These are phyloP conservation scores for Drosophila picticornis DNA, from an alignment of 2,888 invertebrate species.

Conservation along the genomic window DNA sequence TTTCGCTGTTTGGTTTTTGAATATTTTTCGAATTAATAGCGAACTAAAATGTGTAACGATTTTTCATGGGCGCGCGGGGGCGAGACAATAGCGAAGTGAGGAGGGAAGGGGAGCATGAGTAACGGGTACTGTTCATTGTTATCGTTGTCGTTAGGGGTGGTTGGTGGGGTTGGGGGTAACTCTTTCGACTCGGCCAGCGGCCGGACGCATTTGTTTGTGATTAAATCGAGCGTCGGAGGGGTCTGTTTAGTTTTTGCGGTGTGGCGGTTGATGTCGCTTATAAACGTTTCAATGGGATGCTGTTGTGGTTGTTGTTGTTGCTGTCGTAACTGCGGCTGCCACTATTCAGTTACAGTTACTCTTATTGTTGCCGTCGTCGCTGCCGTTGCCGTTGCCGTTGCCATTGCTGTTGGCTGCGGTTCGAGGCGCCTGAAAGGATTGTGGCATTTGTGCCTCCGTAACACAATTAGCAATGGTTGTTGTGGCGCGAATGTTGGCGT, in stretches of 20 bases:
- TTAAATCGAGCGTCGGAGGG: constrained; percentile 63
- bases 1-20: constrained; percentile 48
- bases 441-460: constrained; percentile 56
- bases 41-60: constrained; percentile 67
- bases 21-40: constrained; percentile 76
- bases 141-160: not conserved
- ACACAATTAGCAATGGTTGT: constrained; percentile 66
- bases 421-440: constrained; percentile 59
- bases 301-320: constrained; percentile 32
- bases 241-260: constrained; percentile 62
- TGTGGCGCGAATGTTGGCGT: constrained; percentile 26
- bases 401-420: constrained; percentile 33
- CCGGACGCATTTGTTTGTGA: constrained; percentile 74
- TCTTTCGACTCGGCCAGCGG: constrained; percentile 16
- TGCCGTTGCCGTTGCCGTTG: constrained; percentile 7
- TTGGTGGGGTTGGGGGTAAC: not conserved
- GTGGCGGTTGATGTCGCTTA: constrained; percentile 44
- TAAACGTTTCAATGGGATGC: constrained; percentile 41
- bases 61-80: constrained; percentile 63
- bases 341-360: constrained; percentile 28
- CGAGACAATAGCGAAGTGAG: not conserved
- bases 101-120: not conserved
- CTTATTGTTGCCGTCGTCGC: constrained; percentile 7
- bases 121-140: constrained; percentile 28
- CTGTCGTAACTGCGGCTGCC: constrained; percentile 12